Conservation (phyloP, 2,797 vertebrate species). For the Pipistrellus pygmaeus region DNA sequence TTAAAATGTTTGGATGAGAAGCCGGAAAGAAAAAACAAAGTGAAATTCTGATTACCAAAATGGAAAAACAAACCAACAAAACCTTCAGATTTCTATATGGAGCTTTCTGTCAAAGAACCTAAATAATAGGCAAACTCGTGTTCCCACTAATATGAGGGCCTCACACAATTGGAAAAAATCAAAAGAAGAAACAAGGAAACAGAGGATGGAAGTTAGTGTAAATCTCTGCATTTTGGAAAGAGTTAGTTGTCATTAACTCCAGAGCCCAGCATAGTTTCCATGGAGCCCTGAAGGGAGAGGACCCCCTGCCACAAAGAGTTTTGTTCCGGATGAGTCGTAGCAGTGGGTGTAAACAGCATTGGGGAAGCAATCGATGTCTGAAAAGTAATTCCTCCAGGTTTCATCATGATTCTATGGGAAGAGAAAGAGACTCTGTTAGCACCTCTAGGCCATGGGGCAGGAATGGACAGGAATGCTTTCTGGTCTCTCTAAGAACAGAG, state of each 20-base stretch:
- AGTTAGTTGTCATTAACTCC: constrained; percentile 92
- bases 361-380: constrained; percentile 97
- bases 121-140: constrained; percentile 77
- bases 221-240: constrained; percentile 83
- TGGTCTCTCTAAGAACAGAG: neutral
- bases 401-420: constrained; percentile 95
- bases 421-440: constrained; percentile 58
- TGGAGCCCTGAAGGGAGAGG: constrained; percentile 98
- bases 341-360: constrained; percentile 99
- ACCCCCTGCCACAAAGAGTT: constrained; percentile 98
- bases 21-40: constrained; percentile 80
- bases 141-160: constrained; percentile 82
- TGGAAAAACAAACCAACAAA: constrained; percentile 61
- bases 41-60: constrained; percentile 82
- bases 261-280: constrained; percentile 98
- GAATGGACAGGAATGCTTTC: neutral
- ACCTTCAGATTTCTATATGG: constrained; percentile 60
- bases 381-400: constrained; percentile 99
- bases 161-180: constrained; percentile 82
- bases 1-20: constrained; percentile 76
- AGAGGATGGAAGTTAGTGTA: constrained; percentile 80
- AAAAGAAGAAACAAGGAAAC: constrained; percentile 77
- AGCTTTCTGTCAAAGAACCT: constrained; percentile 70
- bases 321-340: constrained; percentile 98
- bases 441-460: neutral